A percentile compares a stretch with the other conserved stretches of the same genome.
Conservation (phyloP, 2,797 vertebrate genomes). For the Gadopsis marmoratus region DNA sequence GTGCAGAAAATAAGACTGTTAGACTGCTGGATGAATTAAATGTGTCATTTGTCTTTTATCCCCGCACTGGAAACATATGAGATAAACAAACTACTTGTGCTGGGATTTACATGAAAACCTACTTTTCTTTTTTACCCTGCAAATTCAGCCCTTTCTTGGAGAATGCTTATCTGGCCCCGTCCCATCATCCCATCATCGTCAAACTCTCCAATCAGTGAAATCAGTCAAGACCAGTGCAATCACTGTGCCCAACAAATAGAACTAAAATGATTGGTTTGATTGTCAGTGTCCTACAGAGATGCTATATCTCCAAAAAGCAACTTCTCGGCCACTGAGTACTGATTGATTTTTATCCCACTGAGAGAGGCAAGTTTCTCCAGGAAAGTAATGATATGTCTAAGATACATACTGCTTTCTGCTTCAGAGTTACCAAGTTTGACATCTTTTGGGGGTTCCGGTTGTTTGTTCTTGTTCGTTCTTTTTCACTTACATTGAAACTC, state of each 20-base stretch:
- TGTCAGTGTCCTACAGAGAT: slow-evolving; percentile 45
- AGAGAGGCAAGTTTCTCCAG: slow-evolving; percentile 12
- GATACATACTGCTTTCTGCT: slow-evolving; percentile 1
- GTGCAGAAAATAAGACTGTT: neutral
- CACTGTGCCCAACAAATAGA: slow-evolving; percentile 57
- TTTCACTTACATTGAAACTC: slow-evolving; percentile 18
- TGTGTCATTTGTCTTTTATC: neutral
- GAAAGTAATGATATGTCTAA: slow-evolving; percentile 12
- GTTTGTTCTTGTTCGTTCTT: slow-evolving; percentile 23
- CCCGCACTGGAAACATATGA: neutral
- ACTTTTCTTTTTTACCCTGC: neutral
- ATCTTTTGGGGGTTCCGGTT: slow-evolving; percentile 9
- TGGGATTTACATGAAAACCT: slow-evolving; percentile 20
- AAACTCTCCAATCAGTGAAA: slow-evolving; percentile 70
- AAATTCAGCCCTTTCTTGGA: slow-evolving; percentile 25
- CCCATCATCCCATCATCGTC: slow-evolving; percentile 61
- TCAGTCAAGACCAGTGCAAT: slow-evolving; percentile 71
- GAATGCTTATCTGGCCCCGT: slow-evolving; percentile 43
- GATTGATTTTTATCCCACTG: slow-evolving; percentile 44
- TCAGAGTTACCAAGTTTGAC: slow-evolving; percentile 4
- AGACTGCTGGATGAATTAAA: neutral
- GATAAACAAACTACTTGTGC: slow-evolving; percentile 38
- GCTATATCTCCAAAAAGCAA: slow-evolving; percentile 20
- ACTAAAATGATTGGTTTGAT: slow-evolving; percentile 62
- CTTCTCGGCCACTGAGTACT: slow-evolving; percentile 11